Conservation (phyloP, 2,797 vertebrate genomes). For the Hylomyscus alleni region DNA sequence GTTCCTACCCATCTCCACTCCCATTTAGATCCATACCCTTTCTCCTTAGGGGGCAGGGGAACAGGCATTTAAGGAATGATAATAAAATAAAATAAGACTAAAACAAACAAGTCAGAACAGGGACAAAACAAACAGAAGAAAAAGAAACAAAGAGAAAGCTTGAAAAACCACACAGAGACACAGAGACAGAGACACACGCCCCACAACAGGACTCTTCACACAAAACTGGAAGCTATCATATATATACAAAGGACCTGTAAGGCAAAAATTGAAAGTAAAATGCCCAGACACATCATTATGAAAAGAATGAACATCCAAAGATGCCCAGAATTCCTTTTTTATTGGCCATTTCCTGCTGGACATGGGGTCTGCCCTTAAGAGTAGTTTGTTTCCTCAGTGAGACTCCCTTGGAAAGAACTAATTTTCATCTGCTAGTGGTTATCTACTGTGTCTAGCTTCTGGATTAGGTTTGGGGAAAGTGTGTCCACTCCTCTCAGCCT, state of each 20-base stretch:
- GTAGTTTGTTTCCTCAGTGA: neutral
- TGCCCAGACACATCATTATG: neutral
- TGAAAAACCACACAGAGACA: too few species aligned
- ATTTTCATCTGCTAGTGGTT: neutral
- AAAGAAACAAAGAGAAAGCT: neutral
- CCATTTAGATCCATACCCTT: neutral
- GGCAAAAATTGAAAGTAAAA: neutral
- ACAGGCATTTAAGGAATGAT: neutral
- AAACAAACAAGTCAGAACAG: neutral
- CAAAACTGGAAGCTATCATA: neutral
- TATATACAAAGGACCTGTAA: neutral
- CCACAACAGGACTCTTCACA: neutral
- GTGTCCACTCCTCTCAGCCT: neutral
- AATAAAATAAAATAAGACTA: neutral
- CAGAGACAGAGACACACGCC: neutral
- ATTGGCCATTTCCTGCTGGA: neutral
- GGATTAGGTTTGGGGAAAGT: neutral
- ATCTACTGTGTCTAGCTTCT: neutral
- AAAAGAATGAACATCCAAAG: neutral
- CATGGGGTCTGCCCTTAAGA: neutral
- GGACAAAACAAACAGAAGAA: neutral
- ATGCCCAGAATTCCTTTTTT: neutral
- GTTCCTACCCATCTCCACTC: neutral
- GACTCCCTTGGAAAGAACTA: neutral
- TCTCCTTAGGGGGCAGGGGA: neutral